Base-by-base conservation (phyloP, 2,888 invertebrate species). In the Synanthedon vespiformis region DNA sequence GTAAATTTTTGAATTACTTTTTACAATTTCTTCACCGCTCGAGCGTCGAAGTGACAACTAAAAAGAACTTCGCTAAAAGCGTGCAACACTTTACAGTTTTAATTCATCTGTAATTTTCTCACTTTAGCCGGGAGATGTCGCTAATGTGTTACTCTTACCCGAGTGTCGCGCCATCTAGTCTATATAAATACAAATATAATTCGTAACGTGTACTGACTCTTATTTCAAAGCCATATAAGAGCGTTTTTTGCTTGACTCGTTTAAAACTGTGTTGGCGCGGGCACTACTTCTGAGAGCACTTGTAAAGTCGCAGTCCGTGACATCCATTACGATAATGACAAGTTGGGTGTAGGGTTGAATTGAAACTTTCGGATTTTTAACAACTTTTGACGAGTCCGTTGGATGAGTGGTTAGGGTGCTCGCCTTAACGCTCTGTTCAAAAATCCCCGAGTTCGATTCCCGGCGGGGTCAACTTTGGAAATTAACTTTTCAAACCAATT, bases 301-400 rank as follows among this genome's bases (percentile, higher is more conserved):
- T 76, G 75, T 73, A 62, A 67, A 75, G 84, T 81, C 79, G 80
- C 69, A 78, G 79, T 72, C 81, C 83, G 82, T 86, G 85, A 86
- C 85, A 84, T 86, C 85, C 85, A 86, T 85, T 83, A 83, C 77
- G 70, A 75, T 79, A 79, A 83, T 84, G 48, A 48, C 18, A 18
- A 12, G 48, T 48, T 48, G 13, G 4, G 8, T 48, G 18, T 48
- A 48, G 48, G 48, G 48, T 8, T 48, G 48, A 18, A 48, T 8
- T 48, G 48, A 18, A 48, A 34, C 34, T 34, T 34, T 34, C 34
- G 34, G 34, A 10, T 34, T 34, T 34, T 34, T 34, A 10, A 34
- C 8, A 34, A 34, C 1, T 22, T 22, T 22, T 5, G 22, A 22
- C 22, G 22, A 22, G 22, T 22, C 22, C 22, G 22, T 22, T 22